A percentile compares a stretch with the other conserved stretches of the same genome.
Conservation (phyloP, 2,113 vertebrate species). For the Crotalus tigris region DNA sequence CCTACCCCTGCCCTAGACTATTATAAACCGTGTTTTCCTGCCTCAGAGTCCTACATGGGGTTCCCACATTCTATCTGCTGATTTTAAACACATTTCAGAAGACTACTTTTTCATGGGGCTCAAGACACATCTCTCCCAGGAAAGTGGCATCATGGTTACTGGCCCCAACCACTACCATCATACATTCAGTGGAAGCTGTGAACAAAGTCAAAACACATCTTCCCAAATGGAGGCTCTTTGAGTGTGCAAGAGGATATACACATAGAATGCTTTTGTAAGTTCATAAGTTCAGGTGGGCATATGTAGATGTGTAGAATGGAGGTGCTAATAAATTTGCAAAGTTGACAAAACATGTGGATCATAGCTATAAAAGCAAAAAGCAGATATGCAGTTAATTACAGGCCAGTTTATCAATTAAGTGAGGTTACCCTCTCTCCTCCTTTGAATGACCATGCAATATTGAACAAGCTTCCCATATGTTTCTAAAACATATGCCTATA, state of each 20-base stretch:
- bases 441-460: neutral
- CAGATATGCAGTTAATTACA: neutral
- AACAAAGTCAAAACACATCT: neutral
- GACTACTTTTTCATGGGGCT: neutral
- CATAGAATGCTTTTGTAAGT: neutral
- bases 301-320: neutral
- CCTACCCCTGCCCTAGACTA: neutral
- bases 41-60: neutral
- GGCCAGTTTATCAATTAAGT: neutral
- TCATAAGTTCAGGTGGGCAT: neutral
- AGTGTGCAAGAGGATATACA: neutral
- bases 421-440: too few relatives aligned
- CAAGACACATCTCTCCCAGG: neutral
- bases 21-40: neutral
- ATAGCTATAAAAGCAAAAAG: neutral
- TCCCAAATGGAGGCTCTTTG: neutral
- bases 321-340: neutral
- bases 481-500: neutral
- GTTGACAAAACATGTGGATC: neutral
- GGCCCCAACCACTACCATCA: neutral
- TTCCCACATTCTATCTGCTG: neutral
- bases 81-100: neutral
- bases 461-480: neutral
- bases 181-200: neutral
- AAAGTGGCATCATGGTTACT: neutral